Percentiles rank a stretch among this genome's conserved stretches.
Evolutionary conservation across 2,113 vertebrate species (phyloP).

Genomic region (Physeter macrocephalus): DNA sequence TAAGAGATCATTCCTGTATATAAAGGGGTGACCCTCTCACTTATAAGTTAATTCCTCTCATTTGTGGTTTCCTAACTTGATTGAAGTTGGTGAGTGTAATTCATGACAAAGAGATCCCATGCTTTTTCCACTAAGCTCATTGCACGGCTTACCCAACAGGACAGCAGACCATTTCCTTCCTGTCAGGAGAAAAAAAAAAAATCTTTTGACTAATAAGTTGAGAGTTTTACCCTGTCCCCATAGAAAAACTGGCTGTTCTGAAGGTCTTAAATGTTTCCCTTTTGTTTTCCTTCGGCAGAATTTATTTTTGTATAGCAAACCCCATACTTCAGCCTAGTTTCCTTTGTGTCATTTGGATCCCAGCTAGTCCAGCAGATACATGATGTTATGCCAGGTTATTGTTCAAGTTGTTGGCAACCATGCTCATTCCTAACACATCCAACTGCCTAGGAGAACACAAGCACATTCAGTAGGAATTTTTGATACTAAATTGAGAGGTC

Average conservation of each 20-base stretch:
- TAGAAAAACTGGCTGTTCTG: constrained; percentile 25
- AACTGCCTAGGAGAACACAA: background rate
- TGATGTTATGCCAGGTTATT: constrained; percentile 49
- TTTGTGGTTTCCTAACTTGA: constrained; percentile 67
- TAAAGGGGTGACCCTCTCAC: constrained; percentile 36
- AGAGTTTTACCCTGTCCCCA: constrained; percentile 33
- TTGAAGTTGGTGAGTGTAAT: constrained; percentile 48
- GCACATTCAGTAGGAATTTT: background rate
- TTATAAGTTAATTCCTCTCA: constrained; percentile 62
- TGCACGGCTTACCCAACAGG: background rate
- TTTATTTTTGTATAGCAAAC: constrained; percentile 45
- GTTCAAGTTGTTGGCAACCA: constrained; percentile 40
- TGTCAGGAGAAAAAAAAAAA: constrained; percentile 5
- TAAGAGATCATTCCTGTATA: constrained; percentile 28
- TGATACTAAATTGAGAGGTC: constrained; percentile 27
- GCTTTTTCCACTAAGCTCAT: background rate
- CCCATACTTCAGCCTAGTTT: constrained; percentile 28
- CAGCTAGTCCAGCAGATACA: constrained; percentile 19
- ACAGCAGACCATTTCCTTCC: constrained; percentile 37
- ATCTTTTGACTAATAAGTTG: constrained; percentile 39
- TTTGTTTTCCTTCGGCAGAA: constrained; percentile 29
- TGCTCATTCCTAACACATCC: background rate
- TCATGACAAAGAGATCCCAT: constrained; percentile 24
- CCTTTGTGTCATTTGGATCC: constrained; percentile 51
- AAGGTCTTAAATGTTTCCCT: constrained; percentile 49